Evolutionary conservation across 2,113 vertebrate genomes (phyloP), one percentile per base, ranked within the genome.

Genomic region (Ciconia maguari): DNA sequence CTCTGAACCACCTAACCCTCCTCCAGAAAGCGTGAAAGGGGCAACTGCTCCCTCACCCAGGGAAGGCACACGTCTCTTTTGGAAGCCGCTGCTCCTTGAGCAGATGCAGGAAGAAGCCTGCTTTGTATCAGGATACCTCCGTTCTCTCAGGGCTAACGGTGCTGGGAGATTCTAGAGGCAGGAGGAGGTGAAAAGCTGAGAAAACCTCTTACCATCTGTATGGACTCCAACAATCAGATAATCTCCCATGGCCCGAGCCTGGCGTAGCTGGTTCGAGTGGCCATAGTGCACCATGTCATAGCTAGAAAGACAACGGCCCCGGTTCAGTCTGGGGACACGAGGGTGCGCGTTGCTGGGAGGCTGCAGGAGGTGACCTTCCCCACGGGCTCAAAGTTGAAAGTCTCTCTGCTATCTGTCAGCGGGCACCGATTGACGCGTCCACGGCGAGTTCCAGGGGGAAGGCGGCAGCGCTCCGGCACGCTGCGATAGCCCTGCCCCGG

Each of bases 281-380:
- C 99, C 99, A 25, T 99, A 99, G 96, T 99, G 99, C 36, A 99
- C 99, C 99, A 99, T 99, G 98, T 99, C 99, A 42, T 99, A 99
- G 98, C 99, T 99, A 96, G 17, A 93, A 93, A 78, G 90, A 95
- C 41, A 95, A 61, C 65, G 29, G 66, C 41, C 55, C 54, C 27
- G 3, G 5, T 36, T 95, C 48, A 96, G 84, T 5, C 27, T 5
- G 46, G 6, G 25, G 41, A 29, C 51, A 1, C 9, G 0, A 5
- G 69, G 48, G 21, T 2, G 26, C n/a, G 4, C 52, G 5, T 4
- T 2, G 44, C 65, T 1, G 16, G 58, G 83, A 8, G 8, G 55
- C 6, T 4, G 78, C 58, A 2, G 55, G 49, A 13, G 36, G 32
- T 26, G 85, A 48, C 85, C 65, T 41, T 54, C 83, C 68, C 55